Percentiles rank a stretch among this genome's conserved stretches.
Conservation (phyloP, 2,113 vertebrate species). For the Ictalurus furcatus region DNA sequence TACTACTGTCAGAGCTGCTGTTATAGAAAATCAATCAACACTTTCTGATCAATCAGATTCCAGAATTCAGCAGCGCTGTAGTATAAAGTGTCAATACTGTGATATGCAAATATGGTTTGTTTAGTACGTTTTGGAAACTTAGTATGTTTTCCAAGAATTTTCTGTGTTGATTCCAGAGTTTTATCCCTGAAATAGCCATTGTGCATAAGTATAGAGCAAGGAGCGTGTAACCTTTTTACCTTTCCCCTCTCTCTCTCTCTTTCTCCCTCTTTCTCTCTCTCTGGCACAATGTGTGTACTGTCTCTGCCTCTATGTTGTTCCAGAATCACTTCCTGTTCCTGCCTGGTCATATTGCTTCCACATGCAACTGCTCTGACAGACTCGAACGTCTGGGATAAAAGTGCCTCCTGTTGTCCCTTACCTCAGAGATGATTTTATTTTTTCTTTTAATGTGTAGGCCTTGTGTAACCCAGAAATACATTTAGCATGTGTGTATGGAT, state of each 20-base stretch:
- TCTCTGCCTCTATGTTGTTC: conserved; percentile 7
- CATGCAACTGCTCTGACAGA: conserved; percentile 34
- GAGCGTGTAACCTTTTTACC: neutral
- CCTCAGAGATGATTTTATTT: neutral
- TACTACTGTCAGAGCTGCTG: neutral
- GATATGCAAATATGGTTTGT: neutral
- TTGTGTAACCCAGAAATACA: conserved; percentile 24
- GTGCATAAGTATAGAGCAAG: neutral
- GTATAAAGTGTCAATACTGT: neutral
- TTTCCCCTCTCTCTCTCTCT: neutral
- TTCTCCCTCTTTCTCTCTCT: neutral
- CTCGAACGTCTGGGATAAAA: conserved; percentile 23
- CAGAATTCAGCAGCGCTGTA: neutral
- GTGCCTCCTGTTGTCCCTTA: conserved; percentile 31
- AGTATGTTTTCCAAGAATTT: neutral
- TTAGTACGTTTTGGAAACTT: neutral
- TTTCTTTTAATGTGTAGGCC: neutral
- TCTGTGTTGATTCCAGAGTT: neutral
- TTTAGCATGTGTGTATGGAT: conserved; percentile 13
- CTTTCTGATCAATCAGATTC: neutral
- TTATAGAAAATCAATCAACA: neutral
- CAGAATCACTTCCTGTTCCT: conserved; percentile 27
- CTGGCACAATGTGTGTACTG: conserved; percentile 21
- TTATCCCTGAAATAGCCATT: neutral
- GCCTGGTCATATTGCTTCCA: conserved; percentile 38